Conservation (phyloP, 2,113 vertebrate species). For the Spermophilus dauricus region DNA sequence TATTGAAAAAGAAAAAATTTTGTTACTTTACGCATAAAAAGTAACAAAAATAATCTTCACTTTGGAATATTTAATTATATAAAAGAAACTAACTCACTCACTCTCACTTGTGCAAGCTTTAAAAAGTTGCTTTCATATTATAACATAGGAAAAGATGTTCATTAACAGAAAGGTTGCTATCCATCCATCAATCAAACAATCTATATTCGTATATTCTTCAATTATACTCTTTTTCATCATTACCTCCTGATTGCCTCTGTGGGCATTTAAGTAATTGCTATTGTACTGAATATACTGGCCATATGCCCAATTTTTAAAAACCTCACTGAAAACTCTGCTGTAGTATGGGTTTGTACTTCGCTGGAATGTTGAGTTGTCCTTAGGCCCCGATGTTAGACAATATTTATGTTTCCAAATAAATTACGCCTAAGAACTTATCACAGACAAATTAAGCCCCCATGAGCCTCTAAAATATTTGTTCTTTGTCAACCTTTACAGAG, state of each 20-base stretch:
- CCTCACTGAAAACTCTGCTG: background rate
- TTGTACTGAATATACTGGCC: background rate
- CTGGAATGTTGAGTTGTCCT: constrained; percentile 41
- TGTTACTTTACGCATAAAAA: background rate
- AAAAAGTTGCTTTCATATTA: background rate
- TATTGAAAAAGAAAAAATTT: background rate
- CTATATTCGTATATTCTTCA: background rate
- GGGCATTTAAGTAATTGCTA: background rate
- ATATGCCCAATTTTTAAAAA: background rate
- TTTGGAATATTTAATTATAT: constrained; percentile 11
- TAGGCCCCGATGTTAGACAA: background rate
- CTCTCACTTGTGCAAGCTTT: background rate
- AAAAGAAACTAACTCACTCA: background rate
- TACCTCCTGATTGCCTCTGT: background rate
- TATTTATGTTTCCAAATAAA: constrained; percentile 63
- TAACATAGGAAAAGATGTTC: background rate
- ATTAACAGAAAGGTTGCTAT: background rate
- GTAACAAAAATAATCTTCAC: background rate
- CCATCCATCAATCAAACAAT: background rate
- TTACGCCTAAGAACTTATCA: constrained; percentile 48
- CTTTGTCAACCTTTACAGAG: constrained; percentile 23
- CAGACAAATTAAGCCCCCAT: constrained; percentile 40
- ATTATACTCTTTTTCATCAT: background rate
- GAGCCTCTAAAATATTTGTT: constrained; percentile 47
- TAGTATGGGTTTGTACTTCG: background rate